phyloP scores from a whole-genome alignment of 1,140 invertebrate species.

The Dendrolimus kikuchii region DNA sequence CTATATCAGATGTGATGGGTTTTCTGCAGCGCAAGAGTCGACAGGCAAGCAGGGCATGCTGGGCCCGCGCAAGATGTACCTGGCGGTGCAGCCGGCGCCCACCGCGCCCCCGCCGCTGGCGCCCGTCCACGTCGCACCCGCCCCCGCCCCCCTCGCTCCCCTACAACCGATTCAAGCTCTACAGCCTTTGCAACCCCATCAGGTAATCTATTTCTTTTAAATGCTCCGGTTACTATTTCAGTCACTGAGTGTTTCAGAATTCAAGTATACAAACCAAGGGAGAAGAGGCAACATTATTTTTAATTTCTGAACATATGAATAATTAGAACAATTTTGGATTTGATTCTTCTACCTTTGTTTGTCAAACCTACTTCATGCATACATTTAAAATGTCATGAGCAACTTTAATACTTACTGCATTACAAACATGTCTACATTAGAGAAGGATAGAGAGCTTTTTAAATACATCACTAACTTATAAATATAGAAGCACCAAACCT shows the following conservation, averaged over 20 bases:
- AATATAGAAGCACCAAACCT: no score
- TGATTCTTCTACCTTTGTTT: no score
- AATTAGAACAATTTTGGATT: no score
- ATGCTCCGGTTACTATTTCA: conserved; percentile 1
- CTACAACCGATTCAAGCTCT: conserved; percentile 31
- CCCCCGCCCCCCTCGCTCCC: conserved; percentile 64
- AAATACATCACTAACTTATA: no score
- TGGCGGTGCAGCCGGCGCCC: conserved; percentile 82
- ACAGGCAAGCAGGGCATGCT: conserved; percentile 87
- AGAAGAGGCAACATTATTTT: background rate
- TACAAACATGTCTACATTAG: no score
- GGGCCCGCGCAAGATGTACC: conserved; percentile 87
- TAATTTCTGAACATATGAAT: no score
- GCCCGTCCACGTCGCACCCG: conserved; percentile 72
- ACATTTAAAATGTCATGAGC: no score
- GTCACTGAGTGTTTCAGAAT: background rate
- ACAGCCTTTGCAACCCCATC: conserved; percentile 33
- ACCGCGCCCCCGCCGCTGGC: conserved; percentile 44
- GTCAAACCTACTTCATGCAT: no score
- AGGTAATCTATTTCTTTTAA: conserved; percentile 66
- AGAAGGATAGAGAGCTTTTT: no score
- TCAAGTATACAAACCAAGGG: background rate
- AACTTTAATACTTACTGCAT: no score
- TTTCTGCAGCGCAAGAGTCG: conserved; percentile 79
- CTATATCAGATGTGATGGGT: no score